phyloP scores from a whole-genome alignment of 2,888 invertebrate species.

The Branchellion lobata region DNA sequence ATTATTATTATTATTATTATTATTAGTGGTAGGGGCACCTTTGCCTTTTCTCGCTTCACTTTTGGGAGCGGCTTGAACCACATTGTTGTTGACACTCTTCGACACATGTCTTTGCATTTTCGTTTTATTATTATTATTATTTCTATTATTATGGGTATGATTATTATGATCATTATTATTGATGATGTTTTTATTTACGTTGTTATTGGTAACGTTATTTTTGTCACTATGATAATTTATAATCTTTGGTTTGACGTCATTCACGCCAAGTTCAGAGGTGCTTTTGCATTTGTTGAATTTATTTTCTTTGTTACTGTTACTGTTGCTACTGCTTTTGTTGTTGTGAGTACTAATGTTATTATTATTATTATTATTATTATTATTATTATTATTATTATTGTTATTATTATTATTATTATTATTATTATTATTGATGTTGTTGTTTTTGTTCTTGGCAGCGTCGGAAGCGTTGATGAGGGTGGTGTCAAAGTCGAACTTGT shows the following conservation, averaged over 20 bases:
- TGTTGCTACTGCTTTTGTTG: not conserved
- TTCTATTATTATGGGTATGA: not conserved
- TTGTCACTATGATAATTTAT: not conserved
- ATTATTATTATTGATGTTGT: slow-evolving; percentile 30
- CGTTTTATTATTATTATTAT: no score
- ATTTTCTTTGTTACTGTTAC: not conserved
- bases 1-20: no score
- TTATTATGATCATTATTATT: not conserved
- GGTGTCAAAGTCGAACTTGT: not conserved
- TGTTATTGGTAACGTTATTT: not conserved
- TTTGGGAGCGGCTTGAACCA: no score
- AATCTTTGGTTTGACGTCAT: not conserved
- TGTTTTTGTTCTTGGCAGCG: not conserved
- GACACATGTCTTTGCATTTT: no score
- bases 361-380: not conserved
- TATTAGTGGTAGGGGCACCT: no score
- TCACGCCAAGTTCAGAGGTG: not conserved
- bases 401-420: not conserved
- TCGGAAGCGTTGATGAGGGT: not conserved
- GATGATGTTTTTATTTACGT: not conserved
- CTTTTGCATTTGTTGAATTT: not conserved
- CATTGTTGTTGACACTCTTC: no score
- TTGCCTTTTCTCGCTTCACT: no score
- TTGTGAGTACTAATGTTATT: not conserved
- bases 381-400: not conserved